Evolutionary conservation across 2,797 vertebrate genomes (phyloP).

Genomic region (Diglossa cyanea): DNA sequence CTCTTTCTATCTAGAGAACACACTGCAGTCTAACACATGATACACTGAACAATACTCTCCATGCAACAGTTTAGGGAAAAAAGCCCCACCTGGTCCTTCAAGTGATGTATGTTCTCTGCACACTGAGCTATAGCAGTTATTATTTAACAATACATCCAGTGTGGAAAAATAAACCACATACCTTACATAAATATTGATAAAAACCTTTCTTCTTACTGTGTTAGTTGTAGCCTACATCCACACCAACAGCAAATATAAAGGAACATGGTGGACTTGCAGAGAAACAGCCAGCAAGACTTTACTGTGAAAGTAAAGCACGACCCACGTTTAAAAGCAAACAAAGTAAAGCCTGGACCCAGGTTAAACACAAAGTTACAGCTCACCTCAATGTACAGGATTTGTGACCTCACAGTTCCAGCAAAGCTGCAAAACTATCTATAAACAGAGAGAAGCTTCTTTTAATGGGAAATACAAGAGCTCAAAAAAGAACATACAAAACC

Average conservation of each 20-base stretch:
- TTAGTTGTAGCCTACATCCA: not conserved
- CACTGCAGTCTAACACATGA: not conserved
- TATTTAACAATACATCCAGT: not conserved
- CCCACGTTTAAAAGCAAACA: not conserved
- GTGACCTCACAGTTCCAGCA: not conserved
- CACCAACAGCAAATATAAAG: conserved; percentile 13
- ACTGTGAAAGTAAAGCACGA: not conserved
- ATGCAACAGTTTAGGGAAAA: not conserved
- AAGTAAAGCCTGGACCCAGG: not conserved
- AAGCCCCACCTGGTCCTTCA: not conserved
- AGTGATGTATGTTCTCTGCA: not conserved
- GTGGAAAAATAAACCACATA: conserved; percentile 4
- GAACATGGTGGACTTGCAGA: not conserved
- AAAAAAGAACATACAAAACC: not conserved
- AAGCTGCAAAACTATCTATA: not conserved
- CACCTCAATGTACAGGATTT: not conserved
- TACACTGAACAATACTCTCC: not conserved
- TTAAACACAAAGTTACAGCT: not conserved
- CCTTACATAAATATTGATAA: conserved; percentile 27
- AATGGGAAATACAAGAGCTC: not conserved
- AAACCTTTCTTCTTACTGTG: not conserved
- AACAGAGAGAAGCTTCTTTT: not conserved
- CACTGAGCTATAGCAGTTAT: not conserved
- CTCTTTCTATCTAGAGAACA: not conserved
- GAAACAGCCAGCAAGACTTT: not conserved